Percentiles rank a stretch among this genome's conserved stretches.
phyloP scores from a whole-genome alignment of 2,113 vertebrate genomes.

The Otis tarda region DNA sequence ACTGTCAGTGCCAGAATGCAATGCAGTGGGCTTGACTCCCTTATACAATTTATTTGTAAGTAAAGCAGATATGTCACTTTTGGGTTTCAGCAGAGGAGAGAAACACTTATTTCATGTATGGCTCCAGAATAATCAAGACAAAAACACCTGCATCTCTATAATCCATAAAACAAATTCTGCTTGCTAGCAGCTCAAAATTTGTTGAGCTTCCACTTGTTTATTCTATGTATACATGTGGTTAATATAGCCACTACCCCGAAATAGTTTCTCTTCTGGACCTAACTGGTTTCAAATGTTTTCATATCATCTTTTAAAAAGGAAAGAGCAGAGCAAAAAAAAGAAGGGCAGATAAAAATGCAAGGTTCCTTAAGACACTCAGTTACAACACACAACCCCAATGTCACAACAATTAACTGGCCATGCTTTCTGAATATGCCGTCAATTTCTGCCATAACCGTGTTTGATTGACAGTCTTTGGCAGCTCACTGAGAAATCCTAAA shows the following conservation, averaged over 20 bases:
- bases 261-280: background rate
- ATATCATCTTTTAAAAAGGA: background rate
- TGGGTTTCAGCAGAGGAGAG: background rate
- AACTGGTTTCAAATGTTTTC: background rate
- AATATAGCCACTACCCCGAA: background rate
- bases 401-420: background rate
- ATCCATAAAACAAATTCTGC: background rate
- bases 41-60: background rate
- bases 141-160: background rate
- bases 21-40: background rate
- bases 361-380: background rate
- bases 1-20: slow-evolving; percentile 17
- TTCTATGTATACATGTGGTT: background rate
- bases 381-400: background rate
- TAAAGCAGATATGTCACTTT: background rate
- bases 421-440: background rate
- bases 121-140: background rate
- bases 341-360: background rate
- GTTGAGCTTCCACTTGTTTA: background rate
- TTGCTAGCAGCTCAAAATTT: background rate
- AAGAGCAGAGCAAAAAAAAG: background rate
- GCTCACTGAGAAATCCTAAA: background rate
- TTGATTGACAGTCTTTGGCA: background rate
- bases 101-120: background rate
- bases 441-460: background rate